Base-by-base conservation (phyloP, 2,113 vertebrate genomes). In the Pleuronectes platessa region DNA sequence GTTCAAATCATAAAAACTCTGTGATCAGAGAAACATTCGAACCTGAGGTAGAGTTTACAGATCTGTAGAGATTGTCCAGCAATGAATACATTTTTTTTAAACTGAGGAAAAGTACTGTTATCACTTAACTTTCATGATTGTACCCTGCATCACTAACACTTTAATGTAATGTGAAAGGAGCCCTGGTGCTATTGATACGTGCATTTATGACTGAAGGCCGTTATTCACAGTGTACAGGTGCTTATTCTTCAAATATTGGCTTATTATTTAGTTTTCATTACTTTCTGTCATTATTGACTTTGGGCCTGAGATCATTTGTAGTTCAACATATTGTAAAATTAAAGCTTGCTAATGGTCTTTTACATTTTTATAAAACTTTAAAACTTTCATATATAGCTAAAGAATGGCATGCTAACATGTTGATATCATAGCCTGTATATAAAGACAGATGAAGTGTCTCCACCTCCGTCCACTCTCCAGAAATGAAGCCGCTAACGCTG, bases 81-180 rank as follows among this genome's bases (percentile, higher is more conserved):
- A 55, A 66, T 37, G 26, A 61, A 42, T 35, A 18, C 0, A 69
- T 20, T 45, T 13, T 45, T 10, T 23, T 9, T 45, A 51, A 60
- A 49, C 18, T 17, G 18, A 51, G 14, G 47, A 51, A 17, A 18
- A 51, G 37, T 2, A 35, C 61, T 63, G 58, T 17, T 27, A 51
- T 74, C 14, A 2, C 47, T 18, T 54, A 21, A 54, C 53, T 84
- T 18, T 63, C 0, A 62, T 26, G 27, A 83, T 15, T 61, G 37
- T 75, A 66, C 40, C 12, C 10, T 42, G 40, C 31, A 21, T 77
- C 26, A 64, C 59, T 78, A 78, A 86, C 40, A 15, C 0, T 61
- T 45, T 56, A 23, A 69, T 68, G 31, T 71, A 17, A 66, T 70
- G 24, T 74, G 20, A 67, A 49, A 15, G 61, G 9, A 67, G 13